Percentiles rank a stretch among this genome's conserved stretches.
phyloP scores from a whole-genome alignment of 2,113 vertebrate species.

The Castor canadensis region DNA sequence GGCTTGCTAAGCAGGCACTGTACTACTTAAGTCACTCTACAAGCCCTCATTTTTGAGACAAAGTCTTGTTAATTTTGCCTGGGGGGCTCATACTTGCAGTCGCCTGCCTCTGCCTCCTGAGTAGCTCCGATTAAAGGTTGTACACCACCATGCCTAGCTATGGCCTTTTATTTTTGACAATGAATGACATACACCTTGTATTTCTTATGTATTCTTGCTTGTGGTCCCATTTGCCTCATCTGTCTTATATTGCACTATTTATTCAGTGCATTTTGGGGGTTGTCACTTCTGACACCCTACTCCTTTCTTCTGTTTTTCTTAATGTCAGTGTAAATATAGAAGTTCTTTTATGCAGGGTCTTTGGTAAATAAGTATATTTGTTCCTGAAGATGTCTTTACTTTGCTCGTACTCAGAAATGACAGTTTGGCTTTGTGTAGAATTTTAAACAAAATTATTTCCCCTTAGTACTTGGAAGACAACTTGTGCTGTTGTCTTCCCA shows the following conservation, averaged over 20 bases:
- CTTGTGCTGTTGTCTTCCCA: neutral
- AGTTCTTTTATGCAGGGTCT: neutral
- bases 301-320: conserved; percentile 28
- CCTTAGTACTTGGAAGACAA: neutral
- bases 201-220: neutral
- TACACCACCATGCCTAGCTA: too few species aligned
- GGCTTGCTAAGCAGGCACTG: too few species aligned
- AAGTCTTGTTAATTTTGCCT: too few species aligned
- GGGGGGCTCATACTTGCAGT: too few species aligned
- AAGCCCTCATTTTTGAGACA: too few species aligned
- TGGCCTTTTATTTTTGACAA: neutral
- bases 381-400: conserved; percentile 3
- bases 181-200: neutral
- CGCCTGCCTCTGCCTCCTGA: too few species aligned
- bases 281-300: neutral
- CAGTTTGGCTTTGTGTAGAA: neutral
- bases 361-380: neutral
- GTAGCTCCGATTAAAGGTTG: too few species aligned
- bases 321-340: neutral
- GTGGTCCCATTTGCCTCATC: neutral
- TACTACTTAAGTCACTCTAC: too few species aligned
- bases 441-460: neutral
- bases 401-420: neutral
- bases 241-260: neutral
- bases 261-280: neutral